A percentile compares a stretch with the other conserved stretches of the same genome.
Conservation (phyloP, 2,888 invertebrate species). For the Byasa hedistus region DNA sequence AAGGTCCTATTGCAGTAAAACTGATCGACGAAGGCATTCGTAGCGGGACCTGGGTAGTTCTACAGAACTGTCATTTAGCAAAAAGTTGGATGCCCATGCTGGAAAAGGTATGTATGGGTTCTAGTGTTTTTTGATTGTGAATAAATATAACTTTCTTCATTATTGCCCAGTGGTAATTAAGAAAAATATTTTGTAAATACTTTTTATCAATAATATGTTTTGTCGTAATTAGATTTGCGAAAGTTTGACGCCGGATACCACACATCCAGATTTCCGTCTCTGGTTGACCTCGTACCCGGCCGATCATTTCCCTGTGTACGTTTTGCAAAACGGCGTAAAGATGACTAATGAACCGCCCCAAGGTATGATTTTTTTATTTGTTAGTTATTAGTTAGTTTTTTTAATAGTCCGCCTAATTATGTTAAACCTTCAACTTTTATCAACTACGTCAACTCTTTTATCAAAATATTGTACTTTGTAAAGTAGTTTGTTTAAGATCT, state of each 20-base stretch:
- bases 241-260: constrained; percentile 87
- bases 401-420: too few species aligned
- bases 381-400: too few species aligned
- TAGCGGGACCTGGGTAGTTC: constrained; percentile 94
- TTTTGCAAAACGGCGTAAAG: constrained; percentile 96
- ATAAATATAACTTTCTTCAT: not conserved
- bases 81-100: constrained; percentile 96
- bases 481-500: too few species aligned
- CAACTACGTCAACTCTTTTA: too few species aligned
- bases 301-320: constrained; percentile 93
- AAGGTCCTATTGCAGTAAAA: constrained; percentile 92
- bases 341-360: constrained; percentile 98
- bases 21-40: constrained; percentile 91
- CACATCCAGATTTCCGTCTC: constrained; percentile 93
- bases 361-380: too few species aligned
- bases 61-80: constrained; percentile 97
- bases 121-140: not conserved
- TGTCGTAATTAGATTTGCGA: constrained; percentile 88
- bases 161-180: not conserved
- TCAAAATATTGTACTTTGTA: too few species aligned
- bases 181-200: too few species aligned
- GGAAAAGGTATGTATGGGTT: constrained; percentile 83
- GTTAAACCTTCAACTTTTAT: too few species aligned
- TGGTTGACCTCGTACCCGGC: constrained; percentile 97
- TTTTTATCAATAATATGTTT: not conserved